phyloP scores from a whole-genome alignment of 2,888 invertebrate species.

The Caenorhabditis becei region DNA sequence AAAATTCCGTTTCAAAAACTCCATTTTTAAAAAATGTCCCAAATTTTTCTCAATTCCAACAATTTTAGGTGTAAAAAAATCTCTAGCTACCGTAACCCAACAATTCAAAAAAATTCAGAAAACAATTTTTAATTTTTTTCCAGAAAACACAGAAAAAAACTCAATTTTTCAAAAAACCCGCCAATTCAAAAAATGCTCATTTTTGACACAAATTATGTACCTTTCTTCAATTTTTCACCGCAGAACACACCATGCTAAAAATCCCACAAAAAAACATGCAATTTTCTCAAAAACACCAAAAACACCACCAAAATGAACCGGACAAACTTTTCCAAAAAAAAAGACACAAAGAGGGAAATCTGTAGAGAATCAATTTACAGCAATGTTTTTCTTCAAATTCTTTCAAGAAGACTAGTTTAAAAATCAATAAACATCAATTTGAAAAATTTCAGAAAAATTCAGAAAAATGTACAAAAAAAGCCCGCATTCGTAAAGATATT shows the following conservation, averaged over 20 bases:
- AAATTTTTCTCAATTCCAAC: no score
- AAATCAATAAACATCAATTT: background rate
- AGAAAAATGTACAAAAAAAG: conserved; percentile 28
- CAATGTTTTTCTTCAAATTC: conserved; percentile 12
- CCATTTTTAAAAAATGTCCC: no score
- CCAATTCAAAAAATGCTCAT: no score
- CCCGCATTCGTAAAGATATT: conserved; percentile 31
- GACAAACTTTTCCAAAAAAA: background rate
- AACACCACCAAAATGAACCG: background rate
- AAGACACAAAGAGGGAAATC: background rate
- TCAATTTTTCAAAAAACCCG: no score
- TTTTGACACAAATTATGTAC: no score
- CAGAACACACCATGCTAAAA: no score
- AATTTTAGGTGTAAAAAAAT: background rate
- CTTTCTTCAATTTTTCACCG: no score
- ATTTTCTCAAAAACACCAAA: no score
- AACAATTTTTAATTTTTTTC: background rate
- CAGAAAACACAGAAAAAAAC: background rate
- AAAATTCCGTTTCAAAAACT: background rate
- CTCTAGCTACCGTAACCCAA: background rate
- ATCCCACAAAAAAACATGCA: no score
- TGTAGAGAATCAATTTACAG: conserved; percentile 37
- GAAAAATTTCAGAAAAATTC: conserved; percentile 1
- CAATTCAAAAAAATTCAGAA: background rate
- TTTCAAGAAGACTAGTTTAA: no score